Base-by-base conservation (phyloP, 2,797 vertebrate species). In the Pipistrellus kuhlii region DNA sequence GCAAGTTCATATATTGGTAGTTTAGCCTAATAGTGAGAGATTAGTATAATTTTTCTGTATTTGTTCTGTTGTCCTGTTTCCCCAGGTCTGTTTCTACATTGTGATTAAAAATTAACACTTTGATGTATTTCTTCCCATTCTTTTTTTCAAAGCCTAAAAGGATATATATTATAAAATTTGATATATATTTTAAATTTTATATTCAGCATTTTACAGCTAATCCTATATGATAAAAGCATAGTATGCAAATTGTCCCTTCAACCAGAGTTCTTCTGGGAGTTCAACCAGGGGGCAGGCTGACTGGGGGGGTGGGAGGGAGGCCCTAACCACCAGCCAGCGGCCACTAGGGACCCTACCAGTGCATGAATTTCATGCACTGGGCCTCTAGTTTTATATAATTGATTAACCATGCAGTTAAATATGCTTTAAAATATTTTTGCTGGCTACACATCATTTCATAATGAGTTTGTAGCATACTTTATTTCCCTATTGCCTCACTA, bases 101-200 rank as follows among this genome's bases (percentile, higher is more conserved):
- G 51, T 85, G 48, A 68, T 68, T 84, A 77, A 41, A 93, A 90
- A 90, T 82, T 77, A 95, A 90, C 23, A 53, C 23, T 94, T 83
- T 75, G 11, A 38, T 69, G 1, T 66, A 46, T 35, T 68, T 85
- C 51, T 90, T 94, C 27, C n/a, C 20, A 75, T 81, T 85, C 25
- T 84, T 66, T 51, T 51, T 85, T 72, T 71, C 17, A 62, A 95
- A 82, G 11, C 20, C 21, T 59, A 1, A 48, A 88, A 38, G 12
- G 27, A 64, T 69, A 57, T 75, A 57, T 84, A 55, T 66, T 69
- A 48, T 6, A 87, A 75, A 84, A 71, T 66, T 35, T 69, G 8
- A 46, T 84, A 81, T 2, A 38, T 62, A 27, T 59, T 59, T 6
- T 38, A 90, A 77, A 77, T 44, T 93, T 93, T 71, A 41, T 68